Base-by-base conservation (phyloP, 2,888 invertebrate genomes). In the Camptogramma bilineatum region DNA sequence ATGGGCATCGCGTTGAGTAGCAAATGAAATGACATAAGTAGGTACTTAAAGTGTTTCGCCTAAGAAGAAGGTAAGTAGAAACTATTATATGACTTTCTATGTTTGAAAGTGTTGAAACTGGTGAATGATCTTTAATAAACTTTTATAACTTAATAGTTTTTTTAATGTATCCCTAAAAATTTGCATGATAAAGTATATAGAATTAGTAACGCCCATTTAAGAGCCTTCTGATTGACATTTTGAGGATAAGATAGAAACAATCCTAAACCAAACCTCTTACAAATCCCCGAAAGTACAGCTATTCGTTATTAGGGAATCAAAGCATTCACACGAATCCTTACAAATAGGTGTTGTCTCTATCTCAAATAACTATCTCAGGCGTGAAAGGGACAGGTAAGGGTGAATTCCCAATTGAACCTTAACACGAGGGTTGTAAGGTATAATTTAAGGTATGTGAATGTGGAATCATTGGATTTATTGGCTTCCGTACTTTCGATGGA, bases 401-500 rank as follows among this genome's bases (percentile, higher is more conserved):
- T 66, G 69, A 74, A 82, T 80, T 83, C 81, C 77, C 82, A 64
- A 61, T 78, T 81, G 82, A 83, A 83, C 85, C 83, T 83, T 86
- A 86, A 81, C 78, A 80, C 74, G 72, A 74, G 68, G 71, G 79
- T 76, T 76, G 75, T 84, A 84, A 84, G 82, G 80, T 78, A 74
- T 81, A 75, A 82, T 73, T 77, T 80, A 78, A 77, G 77, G 72
- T 72, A 77, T 87, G 82, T 81, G 83, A 71, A 80, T 81, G 76
- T 79, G 80, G 80, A 82, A 83, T 85, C 82, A 78, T 66, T 77
- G 82, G 87, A 92, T 91, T 89, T 92, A 90, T 90, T 83, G 78
- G 81, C 80, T 86, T 85, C 81, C 85, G 83, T 83, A 82, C 78
- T 81, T 64, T 76, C 81, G 82, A 86, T 83, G 80, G 84, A 87